Evolutionary conservation across 2,797 vertebrate species (phyloP), one percentile per base, ranked within the genome.

Genomic region (Microctenopoma lineatum): DNA sequence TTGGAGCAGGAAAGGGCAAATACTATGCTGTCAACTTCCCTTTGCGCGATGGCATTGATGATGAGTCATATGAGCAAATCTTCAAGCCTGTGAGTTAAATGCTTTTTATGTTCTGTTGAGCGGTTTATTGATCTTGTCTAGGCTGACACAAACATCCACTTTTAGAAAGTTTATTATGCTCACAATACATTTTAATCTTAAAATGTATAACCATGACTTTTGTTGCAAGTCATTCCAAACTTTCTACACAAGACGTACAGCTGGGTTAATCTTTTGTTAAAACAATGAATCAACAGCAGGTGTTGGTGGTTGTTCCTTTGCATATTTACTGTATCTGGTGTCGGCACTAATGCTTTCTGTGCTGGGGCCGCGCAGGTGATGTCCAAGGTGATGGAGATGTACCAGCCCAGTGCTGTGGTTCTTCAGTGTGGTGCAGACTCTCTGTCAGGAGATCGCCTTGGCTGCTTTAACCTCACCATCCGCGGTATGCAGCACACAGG

Each of bases 371-470:
- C 72, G 12, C 73, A 98, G 97, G 96, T 98, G 79, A 98, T 97
- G 91, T 94, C 96, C 39, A 98, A 98, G 84, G 97, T 98, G 85
- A 98, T 98, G 97, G 97, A 98, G 92, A 98, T 97, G 68, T 98
- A 97, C 92, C 97, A 98, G 92, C 97, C 97, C 47, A 98, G 97
- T 1, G 97, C 96, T 0, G 95, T 98, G 4, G 97, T 96, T 5
- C 91, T 98, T 52, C 97, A 98, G 85, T 98, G 97, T 1, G 97
- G 97, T 7, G 97, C 97, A 0, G 97, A 98, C 74, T 98, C 97
- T 3, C 90, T 98, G 13, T 97, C 97, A 0, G 97, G 97, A 62
- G 96, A 98, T 84, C 90, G 96, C 42, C 92, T 98, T 44, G 97
- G 97, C 68, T 98, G 97, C 86, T 98, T 98, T 70, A 98, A 98